Evolutionary conservation across 2,797 vertebrate genomes (phyloP).

Genomic region (Taeniopygia guttata): DNA sequence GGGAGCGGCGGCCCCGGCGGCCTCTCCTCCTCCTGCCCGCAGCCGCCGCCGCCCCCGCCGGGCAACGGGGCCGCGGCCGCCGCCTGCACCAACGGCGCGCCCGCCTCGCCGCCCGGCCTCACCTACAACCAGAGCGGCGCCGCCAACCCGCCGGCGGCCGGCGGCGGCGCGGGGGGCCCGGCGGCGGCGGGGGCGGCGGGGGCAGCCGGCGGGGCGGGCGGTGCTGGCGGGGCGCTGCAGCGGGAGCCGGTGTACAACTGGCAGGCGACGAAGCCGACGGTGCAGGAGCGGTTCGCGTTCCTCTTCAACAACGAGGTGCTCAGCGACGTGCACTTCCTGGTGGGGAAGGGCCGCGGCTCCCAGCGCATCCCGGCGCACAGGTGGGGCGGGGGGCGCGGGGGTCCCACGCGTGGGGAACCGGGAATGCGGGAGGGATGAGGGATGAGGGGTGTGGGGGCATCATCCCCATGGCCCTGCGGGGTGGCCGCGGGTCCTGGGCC

Average conservation of each 20-base stretch:
- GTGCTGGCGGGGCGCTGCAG: constrained; percentile 72
- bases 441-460: neutral
- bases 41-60: constrained; percentile 3
- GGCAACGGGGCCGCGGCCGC: constrained; percentile 4
- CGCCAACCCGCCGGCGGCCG: neutral
- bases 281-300: constrained; percentile 87
- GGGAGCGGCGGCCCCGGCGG: constrained; percentile 85
- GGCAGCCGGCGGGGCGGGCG: constrained; percentile 44
- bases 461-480: neutral
- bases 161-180: neutral
- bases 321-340: constrained; percentile 95
- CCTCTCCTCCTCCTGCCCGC: constrained; percentile 72
- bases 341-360: constrained; percentile 92
- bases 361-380: constrained; percentile 95
- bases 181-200: neutral
- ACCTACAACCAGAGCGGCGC: constrained; percentile 28
- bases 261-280: constrained; percentile 87
- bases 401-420: neutral
- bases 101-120: neutral
- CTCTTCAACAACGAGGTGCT: constrained; percentile 97
- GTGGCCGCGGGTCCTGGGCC: neutral
- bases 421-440: neutral
- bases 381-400: constrained; percentile 68
- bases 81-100: neutral
- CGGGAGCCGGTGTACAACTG: constrained; percentile 86